These are phyloP conservation scores for Poeciliopsis retropinna DNA, from an alignment of 2,113 vertebrate genomes.

Conservation along the genomic window DNA sequence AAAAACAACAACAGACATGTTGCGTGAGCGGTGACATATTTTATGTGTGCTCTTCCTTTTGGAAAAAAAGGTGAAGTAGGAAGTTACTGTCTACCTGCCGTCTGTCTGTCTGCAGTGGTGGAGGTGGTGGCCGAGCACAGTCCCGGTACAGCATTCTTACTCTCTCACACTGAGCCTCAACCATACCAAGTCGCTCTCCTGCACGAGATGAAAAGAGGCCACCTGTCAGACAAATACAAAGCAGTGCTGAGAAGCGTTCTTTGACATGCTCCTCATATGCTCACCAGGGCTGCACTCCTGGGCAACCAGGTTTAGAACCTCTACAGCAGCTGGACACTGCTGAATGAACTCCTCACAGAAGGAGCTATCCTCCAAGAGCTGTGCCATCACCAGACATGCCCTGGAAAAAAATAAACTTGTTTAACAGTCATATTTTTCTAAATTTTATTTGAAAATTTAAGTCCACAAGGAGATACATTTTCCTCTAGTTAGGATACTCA, in stretches of 20 bases:
- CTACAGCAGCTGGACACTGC: constrained; percentile 96
- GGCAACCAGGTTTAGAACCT: constrained; percentile 95
- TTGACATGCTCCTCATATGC: constrained; percentile 26
- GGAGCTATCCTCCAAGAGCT: constrained; percentile 96
- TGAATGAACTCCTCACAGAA: constrained; percentile 99
- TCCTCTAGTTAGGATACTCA: not conserved
- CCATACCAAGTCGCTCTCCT: constrained; percentile 93
- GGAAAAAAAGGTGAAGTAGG: not conserved
- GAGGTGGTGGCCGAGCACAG: constrained; percentile 94
- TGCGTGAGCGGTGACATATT: not conserved
- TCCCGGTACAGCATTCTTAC: constrained; percentile 96
- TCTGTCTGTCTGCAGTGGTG: constrained; percentile 92
- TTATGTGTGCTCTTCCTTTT: not conserved
- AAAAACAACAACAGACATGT: not conserved
- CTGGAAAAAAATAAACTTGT: constrained; percentile 67
- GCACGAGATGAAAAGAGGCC: constrained; percentile 32
- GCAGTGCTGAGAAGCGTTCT: not conserved
- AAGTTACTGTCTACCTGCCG: constrained; percentile 83
- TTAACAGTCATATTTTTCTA: not conserved
- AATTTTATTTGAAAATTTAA: not conserved
- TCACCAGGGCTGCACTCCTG: constrained; percentile 97
- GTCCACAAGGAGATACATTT: not conserved
- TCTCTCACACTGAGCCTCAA: constrained; percentile 95
- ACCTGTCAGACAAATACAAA: constrained; percentile 5
- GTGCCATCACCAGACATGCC: constrained; percentile 98